Evolutionary conservation across 2,113 vertebrate genomes (phyloP).

Genomic region (Pungitius pungitius): DNA sequence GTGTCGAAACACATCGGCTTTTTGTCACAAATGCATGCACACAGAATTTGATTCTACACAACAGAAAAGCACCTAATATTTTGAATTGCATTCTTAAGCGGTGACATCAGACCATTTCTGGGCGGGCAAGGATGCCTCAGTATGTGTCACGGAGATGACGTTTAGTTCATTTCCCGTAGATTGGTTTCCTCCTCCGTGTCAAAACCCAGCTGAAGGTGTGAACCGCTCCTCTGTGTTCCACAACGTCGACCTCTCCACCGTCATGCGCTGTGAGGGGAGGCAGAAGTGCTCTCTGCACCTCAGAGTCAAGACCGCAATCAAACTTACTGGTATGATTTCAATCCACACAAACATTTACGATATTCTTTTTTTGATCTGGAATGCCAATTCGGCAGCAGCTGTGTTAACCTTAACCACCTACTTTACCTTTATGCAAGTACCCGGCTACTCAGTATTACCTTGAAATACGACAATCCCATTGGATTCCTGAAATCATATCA

Average conservation of each 20-base stretch:
- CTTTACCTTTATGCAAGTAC: neutral
- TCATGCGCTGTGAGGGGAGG: conserved; percentile 81
- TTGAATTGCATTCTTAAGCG: neutral
- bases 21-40: neutral
- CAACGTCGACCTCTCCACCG: conserved; percentile 83
- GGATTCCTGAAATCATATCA: neutral
- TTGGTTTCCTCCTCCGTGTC: conserved; percentile 73
- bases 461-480: neutral
- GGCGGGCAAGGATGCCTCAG: too few species aligned
- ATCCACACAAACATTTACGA: neutral
- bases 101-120: too few species aligned
- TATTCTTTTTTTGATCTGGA: neutral
- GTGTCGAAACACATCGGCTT: conserved; percentile 34
- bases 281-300: conserved; percentile 83
- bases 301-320: conserved; percentile 72
- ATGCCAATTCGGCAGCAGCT: neutral
- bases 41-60: neutral
- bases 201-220: conserved; percentile 50
- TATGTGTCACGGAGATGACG: neutral
- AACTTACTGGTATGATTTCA: conserved; percentile 75
- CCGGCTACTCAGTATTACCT: neutral
- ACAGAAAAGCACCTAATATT: neutral
- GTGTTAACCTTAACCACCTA: too few species aligned
- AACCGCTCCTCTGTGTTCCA: conserved; percentile 65
- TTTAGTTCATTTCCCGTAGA: conserved; percentile 33